phyloP scores from a whole-genome alignment of 2,113 vertebrate species.

The Microtus richardsoni region DNA sequence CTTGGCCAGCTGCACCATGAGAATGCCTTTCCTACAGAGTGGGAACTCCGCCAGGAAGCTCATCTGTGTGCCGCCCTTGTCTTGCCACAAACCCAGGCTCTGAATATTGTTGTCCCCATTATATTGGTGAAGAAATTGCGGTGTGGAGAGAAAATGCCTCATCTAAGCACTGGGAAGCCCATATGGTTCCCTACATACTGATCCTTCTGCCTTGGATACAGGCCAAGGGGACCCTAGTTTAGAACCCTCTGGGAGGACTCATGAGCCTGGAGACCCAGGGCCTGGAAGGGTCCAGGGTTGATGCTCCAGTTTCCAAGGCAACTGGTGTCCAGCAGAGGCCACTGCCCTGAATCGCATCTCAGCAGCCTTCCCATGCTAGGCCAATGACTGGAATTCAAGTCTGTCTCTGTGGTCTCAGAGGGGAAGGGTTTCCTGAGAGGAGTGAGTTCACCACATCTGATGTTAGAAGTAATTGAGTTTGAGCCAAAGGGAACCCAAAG shows the following conservation, averaged over 20 bases:
- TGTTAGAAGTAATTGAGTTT: neutral
- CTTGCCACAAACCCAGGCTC: neutral
- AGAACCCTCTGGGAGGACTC: neutral
- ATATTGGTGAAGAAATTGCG: neutral
- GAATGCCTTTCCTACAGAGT: no score
- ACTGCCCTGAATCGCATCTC: neutral
- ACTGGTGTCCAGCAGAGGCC: neutral
- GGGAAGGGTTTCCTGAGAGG: neutral
- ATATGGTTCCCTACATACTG: neutral
- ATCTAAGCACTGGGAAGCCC: neutral
- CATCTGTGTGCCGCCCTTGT: neutral
- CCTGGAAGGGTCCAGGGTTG: neutral
- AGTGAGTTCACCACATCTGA: neutral
- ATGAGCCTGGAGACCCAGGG: neutral
- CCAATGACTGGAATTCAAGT: neutral
- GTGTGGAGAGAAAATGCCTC: neutral
- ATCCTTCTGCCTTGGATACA: neutral
- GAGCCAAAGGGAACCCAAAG: neutral
- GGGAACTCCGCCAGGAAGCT: neutral
- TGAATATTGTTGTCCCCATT: neutral
- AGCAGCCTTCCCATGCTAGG: neutral
- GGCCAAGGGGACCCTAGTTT: neutral
- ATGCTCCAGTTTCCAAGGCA: neutral
- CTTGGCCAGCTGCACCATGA: neutral
- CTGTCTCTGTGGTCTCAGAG: neutral